Evolutionary conservation across 2,888 invertebrate genomes (phyloP), one percentile per base, ranked within the genome.

Genomic region (Rotaria magnacalcarata): DNA sequence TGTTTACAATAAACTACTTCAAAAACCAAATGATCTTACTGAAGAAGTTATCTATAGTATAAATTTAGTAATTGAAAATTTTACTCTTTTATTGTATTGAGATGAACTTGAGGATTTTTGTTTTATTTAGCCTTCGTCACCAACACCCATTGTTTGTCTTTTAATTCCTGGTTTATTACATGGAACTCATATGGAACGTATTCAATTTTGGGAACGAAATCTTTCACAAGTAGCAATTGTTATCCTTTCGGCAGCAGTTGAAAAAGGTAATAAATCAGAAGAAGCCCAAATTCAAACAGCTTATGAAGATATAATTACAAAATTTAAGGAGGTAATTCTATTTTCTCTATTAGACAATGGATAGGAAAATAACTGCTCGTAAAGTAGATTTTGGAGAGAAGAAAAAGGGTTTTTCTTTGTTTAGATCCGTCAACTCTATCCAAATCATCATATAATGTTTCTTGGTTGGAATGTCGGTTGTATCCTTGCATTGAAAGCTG

Each of bases 381-480:
- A 50, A 50, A 50, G 4, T 50, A 34, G 34, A 34, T 34, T 34
- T 34, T 34, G 34, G 34, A 34, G 34, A 34, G 34, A 34, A n/a
- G n/a, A n/a, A n/a, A 34, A 34, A 34, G 1, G 2, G 5, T 50
- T 50, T 6, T 54, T 54, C 2, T 74, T 21, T 41, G 19, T 80
- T 47, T 10, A 80, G 80, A 47, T 47, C 14, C 80, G 47, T 47
- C 80, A 80, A 80, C 24, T 80, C 1, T 80, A 80, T 47, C 24
- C 43, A 10, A 21, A n/a, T 47, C 80, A 80, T 47, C 43, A 47
- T 80, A 80, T 80, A 3, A 80, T 80, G 14, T 47, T 80, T 21
- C 43, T 80, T 47, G 80, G 80, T n/a, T 80, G 80, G 80, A 80
- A 80, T 80, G 80, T 80, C 47, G 80, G 47, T n/a, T 21, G 24